Conservation (phyloP, 2,888 invertebrate genomes). For the Tortricodes alternella region DNA sequence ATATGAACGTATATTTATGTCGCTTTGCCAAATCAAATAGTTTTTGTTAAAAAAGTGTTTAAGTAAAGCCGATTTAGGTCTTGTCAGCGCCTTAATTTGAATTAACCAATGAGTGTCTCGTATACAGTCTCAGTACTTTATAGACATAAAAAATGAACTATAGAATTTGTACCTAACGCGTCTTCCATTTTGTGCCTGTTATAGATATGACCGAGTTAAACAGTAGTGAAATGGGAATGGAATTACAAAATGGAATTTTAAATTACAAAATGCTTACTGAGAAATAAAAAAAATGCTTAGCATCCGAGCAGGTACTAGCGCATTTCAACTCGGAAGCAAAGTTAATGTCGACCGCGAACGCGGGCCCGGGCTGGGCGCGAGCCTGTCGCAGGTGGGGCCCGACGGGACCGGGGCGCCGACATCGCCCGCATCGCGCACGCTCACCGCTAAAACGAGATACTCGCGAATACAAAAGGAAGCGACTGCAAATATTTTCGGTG, state of each 20-base stretch:
- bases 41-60: no score
- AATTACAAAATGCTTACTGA: not conserved
- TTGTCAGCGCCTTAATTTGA: no score
- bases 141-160: no score
- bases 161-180: constrained; percentile 32
- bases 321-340: constrained; percentile 30
- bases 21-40: no score
- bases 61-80: no score
- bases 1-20: no score
- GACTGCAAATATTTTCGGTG: constrained; percentile 39
- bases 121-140: no score
- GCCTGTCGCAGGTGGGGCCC: no score
- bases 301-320: no score
- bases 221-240: constrained; percentile 7
- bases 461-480: constrained; percentile 42
- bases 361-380: constrained; percentile 30
- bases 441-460: constrained; percentile 37
- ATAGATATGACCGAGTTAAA: constrained; percentile 8
- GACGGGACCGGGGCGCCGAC: no score
- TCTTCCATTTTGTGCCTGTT: constrained; percentile 27
- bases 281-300: constrained; percentile 7
- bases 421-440: constrained; percentile 35
- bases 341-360: constrained; percentile 38
- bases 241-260: no score
- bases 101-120: no score